Conservation (phyloP, 1,140 invertebrate genomes). For the Chironomus tepperi region DNA sequence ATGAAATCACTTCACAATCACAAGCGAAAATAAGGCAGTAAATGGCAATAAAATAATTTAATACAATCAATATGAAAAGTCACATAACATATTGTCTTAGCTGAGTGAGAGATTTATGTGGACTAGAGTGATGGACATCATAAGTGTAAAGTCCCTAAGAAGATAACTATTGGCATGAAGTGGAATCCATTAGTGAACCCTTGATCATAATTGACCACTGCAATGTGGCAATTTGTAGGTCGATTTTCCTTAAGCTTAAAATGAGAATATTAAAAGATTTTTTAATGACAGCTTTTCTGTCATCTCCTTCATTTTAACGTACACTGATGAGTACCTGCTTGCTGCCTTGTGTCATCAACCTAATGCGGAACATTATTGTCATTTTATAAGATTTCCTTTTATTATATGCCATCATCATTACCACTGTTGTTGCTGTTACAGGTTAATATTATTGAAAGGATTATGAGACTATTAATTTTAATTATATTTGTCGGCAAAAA, state of each 20-base stretch:
- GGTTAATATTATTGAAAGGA: background rate
- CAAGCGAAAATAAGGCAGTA: constrained; percentile 9
- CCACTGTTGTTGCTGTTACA: background rate
- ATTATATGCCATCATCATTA: background rate
- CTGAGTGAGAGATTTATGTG: too few relatives aligned
- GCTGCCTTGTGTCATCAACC: background rate
- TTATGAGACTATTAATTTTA: background rate
- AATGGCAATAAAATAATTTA: constrained; percentile 20
- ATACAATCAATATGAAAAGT: background rate
- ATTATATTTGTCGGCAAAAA: constrained; percentile 7
- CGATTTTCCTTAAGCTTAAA: background rate
- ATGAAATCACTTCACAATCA: constrained; percentile 2
- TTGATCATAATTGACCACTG: background rate
- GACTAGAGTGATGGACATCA: too few relatives aligned
- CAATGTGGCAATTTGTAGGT: background rate
- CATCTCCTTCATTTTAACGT: too few relatives aligned
- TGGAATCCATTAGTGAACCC: background rate
- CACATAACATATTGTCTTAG: background rate
- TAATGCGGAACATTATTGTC: constrained; percentile 12
- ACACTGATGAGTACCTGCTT: too few relatives aligned
- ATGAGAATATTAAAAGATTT: background rate
- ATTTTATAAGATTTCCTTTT: background rate
- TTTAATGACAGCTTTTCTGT: background rate
- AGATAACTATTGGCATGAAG: too few relatives aligned
- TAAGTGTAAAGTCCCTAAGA: too few relatives aligned